Evolutionary conservation across 2,797 vertebrate species (phyloP).

Genomic region (Aplochiton taeniatus): DNA sequence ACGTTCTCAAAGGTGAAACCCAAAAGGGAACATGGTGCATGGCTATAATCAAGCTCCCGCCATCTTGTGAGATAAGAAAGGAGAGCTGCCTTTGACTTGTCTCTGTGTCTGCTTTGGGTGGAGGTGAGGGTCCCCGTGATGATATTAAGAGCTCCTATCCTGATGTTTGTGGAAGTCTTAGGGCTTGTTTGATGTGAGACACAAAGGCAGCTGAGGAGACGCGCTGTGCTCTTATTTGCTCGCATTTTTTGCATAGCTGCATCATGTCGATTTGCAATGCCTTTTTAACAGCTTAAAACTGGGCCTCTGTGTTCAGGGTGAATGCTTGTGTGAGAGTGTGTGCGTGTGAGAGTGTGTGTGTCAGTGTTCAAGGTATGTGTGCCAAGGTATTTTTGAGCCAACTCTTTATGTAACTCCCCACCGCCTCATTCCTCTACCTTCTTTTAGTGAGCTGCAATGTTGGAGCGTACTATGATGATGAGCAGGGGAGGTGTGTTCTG

Average conservation of each 20-base stretch:
- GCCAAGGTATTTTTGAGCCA: slow-evolving; percentile 8
- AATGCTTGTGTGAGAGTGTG: slow-evolving; percentile 5
- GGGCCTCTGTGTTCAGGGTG: background rate
- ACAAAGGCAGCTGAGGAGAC: slow-evolving; percentile 47
- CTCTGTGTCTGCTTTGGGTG: slow-evolving; percentile 57
- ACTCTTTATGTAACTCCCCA: slow-evolving; percentile 9
- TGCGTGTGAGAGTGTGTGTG: slow-evolving; percentile 1
- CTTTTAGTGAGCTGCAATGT: slow-evolving; percentile 80
- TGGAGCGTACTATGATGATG: slow-evolving; percentile 77
- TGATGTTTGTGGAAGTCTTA: slow-evolving; percentile 44
- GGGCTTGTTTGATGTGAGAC: slow-evolving; percentile 58
- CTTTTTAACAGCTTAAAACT: slow-evolving; percentile 39
- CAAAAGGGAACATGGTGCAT: slow-evolving; percentile 59
- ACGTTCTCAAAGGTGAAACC: slow-evolving; percentile 56
- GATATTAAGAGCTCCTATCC: slow-evolving; percentile 56
- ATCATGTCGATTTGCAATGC: slow-evolving; percentile 38
- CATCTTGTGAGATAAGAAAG: slow-evolving; percentile 67
- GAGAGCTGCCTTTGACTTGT: slow-evolving; percentile 67
- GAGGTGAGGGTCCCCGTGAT: slow-evolving; percentile 53
- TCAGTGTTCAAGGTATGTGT: background rate
- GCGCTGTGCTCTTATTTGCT: slow-evolving; percentile 43
- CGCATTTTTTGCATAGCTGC: slow-evolving; percentile 45
- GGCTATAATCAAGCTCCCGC: slow-evolving; percentile 75
- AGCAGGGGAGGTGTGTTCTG: slow-evolving; percentile 79
- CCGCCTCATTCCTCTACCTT: slow-evolving; percentile 37